Percentiles rank a stretch among this genome's conserved stretches.
These are phyloP conservation scores for Encarsia formosa DNA, from an alignment of 2,888 invertebrate genomes.

Conservation along the genomic window DNA sequence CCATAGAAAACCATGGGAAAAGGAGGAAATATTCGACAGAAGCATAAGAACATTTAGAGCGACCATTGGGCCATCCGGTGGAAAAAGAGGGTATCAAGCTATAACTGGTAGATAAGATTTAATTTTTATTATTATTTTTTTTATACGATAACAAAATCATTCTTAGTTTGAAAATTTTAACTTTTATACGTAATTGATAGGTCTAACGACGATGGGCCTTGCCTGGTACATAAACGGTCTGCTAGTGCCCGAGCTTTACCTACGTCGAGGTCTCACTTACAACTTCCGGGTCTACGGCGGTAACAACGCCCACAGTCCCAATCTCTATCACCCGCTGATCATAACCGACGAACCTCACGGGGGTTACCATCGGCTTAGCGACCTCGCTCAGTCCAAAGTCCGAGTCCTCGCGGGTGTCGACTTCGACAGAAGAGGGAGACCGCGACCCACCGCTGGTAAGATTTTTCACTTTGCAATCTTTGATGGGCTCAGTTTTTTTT, in stretches of 20 bases:
- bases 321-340: conserved; percentile 83
- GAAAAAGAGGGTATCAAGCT: conserved; percentile 71
- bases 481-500: background rate
- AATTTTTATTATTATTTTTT: no score
- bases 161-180: no score
- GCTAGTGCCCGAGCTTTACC: conserved; percentile 80
- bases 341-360: conserved; percentile 82
- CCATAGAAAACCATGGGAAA: conserved; percentile 49
- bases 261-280: conserved; percentile 81
- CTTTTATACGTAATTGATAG: no score
- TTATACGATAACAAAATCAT: no score
- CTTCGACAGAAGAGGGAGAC: conserved; percentile 76
- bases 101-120: conserved; percentile 56
- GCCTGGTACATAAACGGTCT: conserved; percentile 93
- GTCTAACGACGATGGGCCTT: conserved; percentile 66
- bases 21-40: conserved; percentile 53
- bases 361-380: conserved; percentile 71
- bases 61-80: conserved; percentile 80
- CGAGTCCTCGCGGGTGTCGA: conserved; percentile 77
- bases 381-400: conserved; percentile 66
- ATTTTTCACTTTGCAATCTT: background rate
- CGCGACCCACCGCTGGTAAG: conserved; percentile 69
- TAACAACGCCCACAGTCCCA: conserved; percentile 81
- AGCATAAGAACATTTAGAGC: conserved; percentile 76
- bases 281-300: conserved; percentile 79